Conservation (phyloP, 30 jellyfish, hydroid and myxozoan species). For the Hydractinia symbiolongicarpus region DNA sequence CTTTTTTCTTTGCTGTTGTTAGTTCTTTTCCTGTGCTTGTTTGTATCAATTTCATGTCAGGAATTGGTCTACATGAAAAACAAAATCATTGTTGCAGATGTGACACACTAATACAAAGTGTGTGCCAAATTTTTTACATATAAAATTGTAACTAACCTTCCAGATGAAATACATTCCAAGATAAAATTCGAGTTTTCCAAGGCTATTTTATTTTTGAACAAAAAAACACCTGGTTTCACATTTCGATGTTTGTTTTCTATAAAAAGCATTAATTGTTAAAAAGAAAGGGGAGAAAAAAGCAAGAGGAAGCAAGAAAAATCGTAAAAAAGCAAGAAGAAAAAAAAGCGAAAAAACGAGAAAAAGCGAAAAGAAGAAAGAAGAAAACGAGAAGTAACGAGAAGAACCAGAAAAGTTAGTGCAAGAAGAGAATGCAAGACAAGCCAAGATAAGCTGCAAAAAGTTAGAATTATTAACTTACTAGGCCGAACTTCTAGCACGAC, state of each 20-base stretch:
- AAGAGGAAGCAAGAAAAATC: no score
- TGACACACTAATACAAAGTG: not conserved
- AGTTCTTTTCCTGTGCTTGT: constrained; percentile 40
- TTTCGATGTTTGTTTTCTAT: constrained; percentile 22
- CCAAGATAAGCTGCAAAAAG: no score
- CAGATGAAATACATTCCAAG: constrained; percentile 85
- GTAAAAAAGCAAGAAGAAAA: no score
- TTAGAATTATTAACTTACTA: constrained; percentile 35
- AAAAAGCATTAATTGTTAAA: no score
- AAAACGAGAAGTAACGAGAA: not conserved
- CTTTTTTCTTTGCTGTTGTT: constrained; percentile 54
- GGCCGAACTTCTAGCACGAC: constrained; percentile 71
- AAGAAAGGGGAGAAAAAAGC: no score
- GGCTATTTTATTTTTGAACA: constrained; percentile 56
- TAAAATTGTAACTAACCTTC: constrained; percentile 52
- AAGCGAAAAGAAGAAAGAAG: no score
- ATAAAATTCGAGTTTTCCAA: constrained; percentile 40
- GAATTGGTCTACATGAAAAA: constrained; percentile 75
- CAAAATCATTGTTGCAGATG: not conserved
- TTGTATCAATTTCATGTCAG: constrained; percentile 53
- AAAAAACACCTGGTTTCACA: constrained; percentile 69
- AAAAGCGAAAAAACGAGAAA: no score
- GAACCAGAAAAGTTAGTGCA: not conserved
- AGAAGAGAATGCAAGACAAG: no score
- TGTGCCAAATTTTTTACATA: not conserved